Evolutionary conservation across 2,888 invertebrate genomes (phyloP), one percentile per base, ranked within the genome.

Genomic region (Ptycholaimellus sp.): DNA sequence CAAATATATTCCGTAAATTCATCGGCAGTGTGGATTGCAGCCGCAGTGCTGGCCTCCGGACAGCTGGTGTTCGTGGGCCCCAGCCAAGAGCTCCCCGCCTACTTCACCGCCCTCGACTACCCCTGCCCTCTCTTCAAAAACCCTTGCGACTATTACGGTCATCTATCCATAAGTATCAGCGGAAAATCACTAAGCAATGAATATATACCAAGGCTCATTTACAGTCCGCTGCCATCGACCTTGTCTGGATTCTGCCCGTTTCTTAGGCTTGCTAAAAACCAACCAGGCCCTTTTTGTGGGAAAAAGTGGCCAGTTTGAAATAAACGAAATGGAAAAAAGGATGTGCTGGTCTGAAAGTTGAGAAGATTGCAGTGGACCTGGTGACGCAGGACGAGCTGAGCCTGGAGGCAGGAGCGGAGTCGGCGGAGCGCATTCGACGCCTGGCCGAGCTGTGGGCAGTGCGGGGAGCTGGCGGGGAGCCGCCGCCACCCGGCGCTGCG

Each of bases 51-150:
- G 44, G 82, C 85, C 13, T 79, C 81, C 13, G 83, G 85, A 27
- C 68, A 82, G 47, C 73, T 82, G 11, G 78, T 85, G 70, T 87
- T 77, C 59, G 80, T 78, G 51, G 87, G 85, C 27, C 69, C 83
- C 51, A 68, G 76, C 50, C 79, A 82, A 59, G 75, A 87, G 74
- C 22, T 37, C 4, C n/a, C 38, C 13, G 74, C 79, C 54, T 87
- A 87, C 65, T 87, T 87, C 64, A 77, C 76, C 37, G 72, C 73
- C 35, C 71, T 74, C 4, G 83, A 85, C 54, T 87, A 82, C 64
- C 83, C 85, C 2, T 87, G 85, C 60, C 87, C 87, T 13, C 77
- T 82, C 1, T 85, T 78, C 60, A 87, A 87, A 62, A 87, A 87
- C 58, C 85, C 85, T 35, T 82, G 83, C 1, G 87, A 87, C 65